Evolutionary conservation across 2,888 invertebrate species (phyloP).

Genomic region (Cacoxenus indagator): DNA sequence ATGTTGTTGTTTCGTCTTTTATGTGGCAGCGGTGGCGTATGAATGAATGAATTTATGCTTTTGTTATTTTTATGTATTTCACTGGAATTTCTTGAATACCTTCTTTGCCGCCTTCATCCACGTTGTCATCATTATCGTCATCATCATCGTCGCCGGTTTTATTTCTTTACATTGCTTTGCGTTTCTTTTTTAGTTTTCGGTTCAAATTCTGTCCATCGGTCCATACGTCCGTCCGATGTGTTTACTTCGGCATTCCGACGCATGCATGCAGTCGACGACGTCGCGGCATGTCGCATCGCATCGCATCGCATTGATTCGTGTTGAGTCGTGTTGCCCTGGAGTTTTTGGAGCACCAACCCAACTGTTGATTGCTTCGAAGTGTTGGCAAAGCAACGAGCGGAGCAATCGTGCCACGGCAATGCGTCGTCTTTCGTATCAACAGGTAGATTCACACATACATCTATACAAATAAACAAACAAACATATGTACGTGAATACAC

Average conservation of each 20-base stretch:
- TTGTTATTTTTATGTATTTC: conserved; percentile 53
- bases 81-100: conserved; percentile 52
- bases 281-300: neutral
- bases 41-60: conserved; percentile 59
- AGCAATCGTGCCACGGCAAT: neutral
- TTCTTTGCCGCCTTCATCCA: conserved; percentile 30
- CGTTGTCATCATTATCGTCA: neutral
- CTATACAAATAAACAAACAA: neutral
- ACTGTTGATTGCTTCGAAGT: neutral
- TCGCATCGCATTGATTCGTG: neutral
- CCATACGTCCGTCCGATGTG: conserved; percentile 22
- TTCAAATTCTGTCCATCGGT: conserved; percentile 18
- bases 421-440: conserved; percentile 16
- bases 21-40: conserved; percentile 39
- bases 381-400: neutral
- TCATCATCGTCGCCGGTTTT: conserved; percentile 7
- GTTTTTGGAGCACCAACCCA: conserved; percentile 9
- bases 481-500: neutral
- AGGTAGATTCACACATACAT: conserved; percentile 7
- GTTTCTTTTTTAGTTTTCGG: conserved; percentile 24
- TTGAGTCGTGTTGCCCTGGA: neutral
- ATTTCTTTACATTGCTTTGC: conserved; percentile 24
- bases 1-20: conserved; percentile 9
- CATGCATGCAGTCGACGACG: conserved; percentile 15
- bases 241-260: conserved; percentile 42